Base-by-base conservation (phyloP, 2,888 invertebrate species). In the Macaria liturata region DNA sequence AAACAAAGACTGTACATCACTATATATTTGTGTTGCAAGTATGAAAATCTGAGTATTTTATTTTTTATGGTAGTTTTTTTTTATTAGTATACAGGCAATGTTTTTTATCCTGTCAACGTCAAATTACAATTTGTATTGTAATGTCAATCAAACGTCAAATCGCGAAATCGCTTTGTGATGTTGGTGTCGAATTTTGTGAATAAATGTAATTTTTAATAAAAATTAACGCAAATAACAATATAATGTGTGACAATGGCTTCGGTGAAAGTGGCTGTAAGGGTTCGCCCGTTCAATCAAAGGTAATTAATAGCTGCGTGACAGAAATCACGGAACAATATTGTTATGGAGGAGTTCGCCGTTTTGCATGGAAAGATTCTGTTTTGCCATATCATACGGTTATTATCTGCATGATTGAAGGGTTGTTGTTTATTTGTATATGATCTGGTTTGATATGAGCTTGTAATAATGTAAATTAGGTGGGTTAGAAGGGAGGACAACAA, bases 221-320 rank as follows among this genome's bases (percentile, higher is more conserved):
- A 75, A 72, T 68, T 67, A 73, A 75, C 72, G 72, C 77, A 55
- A 78, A 78, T 85, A 72, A 80, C 74, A 83, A 84, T 86, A 92
- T 91, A 91, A 92, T 91, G 92, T 84, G 88, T 86, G 83, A 92
- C 80, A 88, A 97, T 97, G 97, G 97, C 97, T 81, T 97, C 97
- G 75, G 96, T 98, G 78, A 97, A 97, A 94, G 97, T 97, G 83
- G 97, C 97, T 79, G 97, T 97, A 74, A 94, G 97, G 93, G 97
- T 97, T 89, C 95, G 97, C 84, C 97, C 97, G 88, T 97, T 97
- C 91, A 97, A 97, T 92, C 94, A 96, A 91, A 96, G 97, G 97
- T 97, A 55, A 52, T 48, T 52, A 42, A 4, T n/a, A 66, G 61
- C 48, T 61, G 37, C 58, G 54, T 62, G 65, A 65, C 61, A 37